Conservation (phyloP, 1,140 invertebrate species). For the Neomicropteryx cornuta region DNA sequence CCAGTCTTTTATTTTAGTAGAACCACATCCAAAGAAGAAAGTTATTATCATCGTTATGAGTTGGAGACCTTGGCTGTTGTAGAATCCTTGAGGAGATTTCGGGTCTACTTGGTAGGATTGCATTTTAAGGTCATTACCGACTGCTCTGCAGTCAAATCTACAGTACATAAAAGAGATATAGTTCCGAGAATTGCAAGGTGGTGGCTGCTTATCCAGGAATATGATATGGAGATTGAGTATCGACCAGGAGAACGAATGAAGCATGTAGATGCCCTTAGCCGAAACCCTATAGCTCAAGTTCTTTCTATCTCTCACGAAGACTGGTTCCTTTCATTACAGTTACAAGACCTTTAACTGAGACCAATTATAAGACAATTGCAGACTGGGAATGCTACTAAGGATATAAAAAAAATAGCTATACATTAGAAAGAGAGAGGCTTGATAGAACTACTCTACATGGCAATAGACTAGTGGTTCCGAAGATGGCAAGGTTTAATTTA, state of each 20-base stretch:
- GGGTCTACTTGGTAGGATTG: conserved; percentile 23
- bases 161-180: conserved; percentile 12
- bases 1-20: conserved; percentile 17
- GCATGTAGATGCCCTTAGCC: conserved; percentile 21
- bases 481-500: conserved; percentile 17
- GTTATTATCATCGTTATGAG: conserved; percentile 22
- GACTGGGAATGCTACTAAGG: no score
- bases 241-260: conserved; percentile 16
- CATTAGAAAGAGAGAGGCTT: conserved; percentile 10
- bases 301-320: neutral
- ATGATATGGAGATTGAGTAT: conserved; percentile 17
- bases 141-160: conserved; percentile 17
- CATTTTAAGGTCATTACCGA: conserved; percentile 30
- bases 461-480: conserved; percentile 18
- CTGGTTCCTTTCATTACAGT: conserved; percentile 7
- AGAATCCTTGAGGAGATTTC: conserved; percentile 26
- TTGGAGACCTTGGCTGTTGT: conserved; percentile 29
- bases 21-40: no score
- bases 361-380: no score
- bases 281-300: conserved; percentile 7
- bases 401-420: conserved; percentile 7
- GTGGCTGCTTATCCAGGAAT: conserved; percentile 18
- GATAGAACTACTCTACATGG: conserved; percentile 14
- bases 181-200: conserved; percentile 16
- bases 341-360: conserved; percentile 13